Base-by-base conservation (phyloP, 2,113 vertebrate species). In the Chelonoidis abingdonii region DNA sequence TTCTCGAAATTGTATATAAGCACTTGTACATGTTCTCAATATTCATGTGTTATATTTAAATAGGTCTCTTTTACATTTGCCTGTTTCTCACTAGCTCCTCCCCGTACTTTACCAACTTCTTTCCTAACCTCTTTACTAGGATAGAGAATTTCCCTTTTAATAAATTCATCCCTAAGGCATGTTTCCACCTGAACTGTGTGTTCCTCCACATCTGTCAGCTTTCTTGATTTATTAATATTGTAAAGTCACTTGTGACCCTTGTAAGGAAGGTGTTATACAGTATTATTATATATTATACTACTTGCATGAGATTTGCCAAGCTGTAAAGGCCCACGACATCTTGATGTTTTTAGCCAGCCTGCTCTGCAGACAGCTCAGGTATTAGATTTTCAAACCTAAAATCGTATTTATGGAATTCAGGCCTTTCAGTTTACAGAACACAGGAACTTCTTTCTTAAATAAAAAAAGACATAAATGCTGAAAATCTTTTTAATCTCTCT, bases 401-500 rank as follows among this genome's bases (percentile, higher is more conserved):
- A 76, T 76, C 3, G 11, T 81, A 25, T 80, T 93, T 86, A 82
- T 85, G 53, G 72, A 87, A 88, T 17, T n/a, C 44, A 49, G 82
- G 56, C 56, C 44, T 59, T 82, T 78, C 14, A 57, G n/a, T 1
- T 80, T 92, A 89, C 78, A 90, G 57, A 86, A 94, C 93, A 86
- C 24, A 93, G 91, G 65, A 95, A 3, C 44, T 89, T 96, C 14
- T 81, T 80, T 84, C 84, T 79, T 62, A 79, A 95, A 91, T 54
- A 80, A 91, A 90, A 80, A 91, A 89, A 89, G 14, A 80, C 53
- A 90, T 89, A 81, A 57, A 88, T 59, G 54, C 69, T 93, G 59
- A 81, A 69, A 85, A 91, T 75, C 83, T 91, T n/a, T 72, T 92
- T 88, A 94, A 94, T 87, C 93, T 96, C 89, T 69, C 31, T 80